Percentiles rank a stretch among this genome's conserved stretches.
These are phyloP conservation scores for Hydrozoanthus gracilis DNA, from an alignment of 92 coral and sea anemone species.

Conservation along the genomic window DNA sequence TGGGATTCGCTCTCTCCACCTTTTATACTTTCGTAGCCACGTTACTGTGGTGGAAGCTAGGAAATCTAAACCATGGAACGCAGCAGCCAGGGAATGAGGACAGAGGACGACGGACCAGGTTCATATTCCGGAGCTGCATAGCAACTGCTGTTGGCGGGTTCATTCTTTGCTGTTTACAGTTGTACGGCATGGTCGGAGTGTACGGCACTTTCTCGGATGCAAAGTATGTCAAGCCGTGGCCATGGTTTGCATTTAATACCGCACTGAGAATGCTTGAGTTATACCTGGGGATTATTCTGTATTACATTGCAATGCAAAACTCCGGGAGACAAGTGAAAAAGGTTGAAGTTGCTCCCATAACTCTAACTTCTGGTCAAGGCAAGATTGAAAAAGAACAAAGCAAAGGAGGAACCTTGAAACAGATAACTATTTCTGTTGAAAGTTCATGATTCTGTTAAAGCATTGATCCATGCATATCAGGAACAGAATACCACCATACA, in stretches of 20 bases:
- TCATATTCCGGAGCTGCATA: constrained; percentile 64
- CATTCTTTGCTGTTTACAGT: constrained; percentile 59
- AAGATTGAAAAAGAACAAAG: not conserved
- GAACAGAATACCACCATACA: too few species aligned
- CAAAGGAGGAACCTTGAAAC: not conserved
- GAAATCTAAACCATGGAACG: constrained; percentile 1
- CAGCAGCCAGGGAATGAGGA: constrained; percentile 10
- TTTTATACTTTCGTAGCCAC: constrained; percentile 67
- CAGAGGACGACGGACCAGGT: constrained; percentile 60
- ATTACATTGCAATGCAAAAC: constrained; percentile 41
- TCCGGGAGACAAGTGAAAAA: constrained; percentile 2
- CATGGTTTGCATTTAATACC: constrained; percentile 78
- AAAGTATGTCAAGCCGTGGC: constrained; percentile 70
- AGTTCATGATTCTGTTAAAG: not conserved
- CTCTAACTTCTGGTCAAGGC: constrained; percentile 34
- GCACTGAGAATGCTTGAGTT: constrained; percentile 69
- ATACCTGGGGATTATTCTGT: constrained; percentile 61
- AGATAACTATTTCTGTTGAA: not conserved
- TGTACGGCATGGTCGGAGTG: constrained; percentile 74
- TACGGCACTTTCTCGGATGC: constrained; percentile 66
- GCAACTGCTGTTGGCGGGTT: constrained; percentile 74
- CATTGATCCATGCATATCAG: too few species aligned
- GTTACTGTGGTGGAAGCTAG: constrained; percentile 69
- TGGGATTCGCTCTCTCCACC: constrained; percentile 54
- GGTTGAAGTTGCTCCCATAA: constrained; percentile 57